Conservation (phyloP, 1,140 invertebrate species). For the Yoshiicerus persimilis region DNA sequence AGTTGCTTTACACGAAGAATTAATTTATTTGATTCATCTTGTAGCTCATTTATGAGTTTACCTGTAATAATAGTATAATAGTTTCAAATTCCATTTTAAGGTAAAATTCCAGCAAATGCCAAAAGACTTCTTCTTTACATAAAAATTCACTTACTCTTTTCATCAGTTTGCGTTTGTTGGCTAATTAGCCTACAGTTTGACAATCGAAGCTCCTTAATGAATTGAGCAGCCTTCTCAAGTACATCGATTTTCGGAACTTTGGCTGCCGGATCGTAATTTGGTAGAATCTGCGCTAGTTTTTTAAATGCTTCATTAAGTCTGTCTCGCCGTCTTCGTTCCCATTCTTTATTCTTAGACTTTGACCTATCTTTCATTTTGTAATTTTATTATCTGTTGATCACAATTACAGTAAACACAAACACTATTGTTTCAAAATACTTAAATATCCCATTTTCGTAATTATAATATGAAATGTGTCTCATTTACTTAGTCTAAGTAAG, state of each 20-base stretch:
- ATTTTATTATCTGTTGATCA: background rate
- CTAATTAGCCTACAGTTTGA: conserved; percentile 44
- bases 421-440: background rate
- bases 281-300: conserved; percentile 56
- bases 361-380: conserved; percentile 26
- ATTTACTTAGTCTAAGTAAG: too few species aligned
- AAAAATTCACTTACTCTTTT: conserved; percentile 38
- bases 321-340: conserved; percentile 59
- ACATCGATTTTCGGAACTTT: conserved; percentile 55
- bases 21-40: conserved; percentile 56
- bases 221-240: conserved; percentile 40
- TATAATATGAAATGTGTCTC: too few species aligned
- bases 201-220: conserved; percentile 46
- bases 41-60: conserved; percentile 56
- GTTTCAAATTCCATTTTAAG: too few species aligned
- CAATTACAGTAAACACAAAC: background rate
- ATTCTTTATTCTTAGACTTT: conserved; percentile 55
- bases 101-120: too few species aligned
- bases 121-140: too few species aligned
- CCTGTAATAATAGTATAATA: too few species aligned
- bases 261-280: conserved; percentile 56
- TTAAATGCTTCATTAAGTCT: conserved; percentile 57
- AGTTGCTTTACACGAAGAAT: conserved; percentile 56
- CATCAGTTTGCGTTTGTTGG: conserved; percentile 42
- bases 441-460: too few species aligned